These are phyloP conservation scores for Blastobasis lacticolella DNA, from an alignment of 2,888 invertebrate genomes.

Conservation along the genomic window DNA sequence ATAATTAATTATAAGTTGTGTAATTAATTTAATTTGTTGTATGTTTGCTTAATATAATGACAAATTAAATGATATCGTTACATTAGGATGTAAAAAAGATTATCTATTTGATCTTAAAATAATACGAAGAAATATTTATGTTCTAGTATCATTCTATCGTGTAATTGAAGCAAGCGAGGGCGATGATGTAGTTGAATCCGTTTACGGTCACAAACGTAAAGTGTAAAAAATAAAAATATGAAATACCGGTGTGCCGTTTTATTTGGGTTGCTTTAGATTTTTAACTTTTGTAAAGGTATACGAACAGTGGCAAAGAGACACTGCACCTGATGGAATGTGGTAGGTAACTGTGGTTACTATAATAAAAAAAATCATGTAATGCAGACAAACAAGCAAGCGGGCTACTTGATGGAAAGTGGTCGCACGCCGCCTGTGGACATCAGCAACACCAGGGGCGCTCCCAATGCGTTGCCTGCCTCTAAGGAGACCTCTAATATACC, in stretches of 20 bases:
- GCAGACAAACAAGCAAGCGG: too few relatives aligned
- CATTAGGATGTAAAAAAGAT: slow-evolving; percentile 73
- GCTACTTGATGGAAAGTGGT: too few relatives aligned
- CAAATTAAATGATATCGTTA: slow-evolving; percentile 73
- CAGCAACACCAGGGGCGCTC: too few relatives aligned
- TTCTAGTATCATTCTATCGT: slow-evolving; percentile 71
- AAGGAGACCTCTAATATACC: too few relatives aligned
- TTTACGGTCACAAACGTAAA: slow-evolving; percentile 72
- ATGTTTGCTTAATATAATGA: slow-evolving; percentile 68
- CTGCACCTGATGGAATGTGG: too few relatives aligned
- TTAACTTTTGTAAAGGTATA: too few relatives aligned
- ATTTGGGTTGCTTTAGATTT: slow-evolving; percentile 63
- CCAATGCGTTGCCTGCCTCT: too few relatives aligned
- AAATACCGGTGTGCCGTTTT: slow-evolving; percentile 62
- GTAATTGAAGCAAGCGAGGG: slow-evolving; percentile 61
- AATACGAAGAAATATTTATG: slow-evolving; percentile 73
- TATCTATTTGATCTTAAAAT: slow-evolving; percentile 73
- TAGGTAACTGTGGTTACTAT: too few relatives aligned
- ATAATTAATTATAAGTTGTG: slow-evolving; percentile 65
- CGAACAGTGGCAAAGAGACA: too few relatives aligned
- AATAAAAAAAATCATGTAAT: too few relatives aligned
- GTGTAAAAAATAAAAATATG: slow-evolving; percentile 70
- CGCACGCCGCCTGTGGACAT: too few relatives aligned
- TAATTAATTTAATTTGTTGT: slow-evolving; percentile 67
- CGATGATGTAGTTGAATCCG: slow-evolving; percentile 71